These are phyloP conservation scores for Ischnura elegans DNA, from an alignment of 2,888 invertebrate genomes.

Conservation along the genomic window DNA sequence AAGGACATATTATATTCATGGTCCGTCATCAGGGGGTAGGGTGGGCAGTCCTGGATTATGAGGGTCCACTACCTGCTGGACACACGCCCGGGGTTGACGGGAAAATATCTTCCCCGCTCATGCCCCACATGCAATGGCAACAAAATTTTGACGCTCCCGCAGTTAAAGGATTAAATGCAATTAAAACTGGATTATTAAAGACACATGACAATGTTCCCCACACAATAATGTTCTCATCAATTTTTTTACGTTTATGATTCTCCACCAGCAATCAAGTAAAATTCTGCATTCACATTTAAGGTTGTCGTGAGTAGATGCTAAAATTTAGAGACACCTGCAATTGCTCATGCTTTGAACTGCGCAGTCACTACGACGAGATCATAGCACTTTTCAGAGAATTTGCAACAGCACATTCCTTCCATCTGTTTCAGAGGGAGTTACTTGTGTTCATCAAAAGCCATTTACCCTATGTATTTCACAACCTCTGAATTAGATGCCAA, in stretches of 20 bases:
- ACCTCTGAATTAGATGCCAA: conserved; percentile 29
- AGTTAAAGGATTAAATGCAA: too few species aligned
- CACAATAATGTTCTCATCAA: not conserved
- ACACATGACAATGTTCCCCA: not conserved
- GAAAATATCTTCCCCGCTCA: too few species aligned
- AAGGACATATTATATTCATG: too few species aligned
- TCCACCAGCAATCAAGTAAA: not conserved
- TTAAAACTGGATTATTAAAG: not conserved
- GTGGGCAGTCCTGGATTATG: too few species aligned
- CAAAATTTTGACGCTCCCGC: too few species aligned
- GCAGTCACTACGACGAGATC: not conserved
- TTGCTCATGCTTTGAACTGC: not conserved
- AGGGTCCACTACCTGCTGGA: too few species aligned
- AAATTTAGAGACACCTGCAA: not conserved
- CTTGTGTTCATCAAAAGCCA: not conserved
- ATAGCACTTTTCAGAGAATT: not conserved
- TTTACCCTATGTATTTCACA: conserved; percentile 27
- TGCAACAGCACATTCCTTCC: not conserved
- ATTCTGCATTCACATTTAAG: not conserved
- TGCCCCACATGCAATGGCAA: too few species aligned
- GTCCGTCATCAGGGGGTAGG: too few species aligned
- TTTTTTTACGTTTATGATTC: not conserved
- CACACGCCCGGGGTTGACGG: too few species aligned
- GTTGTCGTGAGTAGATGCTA: not conserved
- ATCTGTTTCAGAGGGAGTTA: conserved; percentile 25